Evolutionary conservation across 2,797 vertebrate genomes (phyloP), one percentile per base, ranked within the genome.

Genomic region (Notolepis coatsorum): DNA sequence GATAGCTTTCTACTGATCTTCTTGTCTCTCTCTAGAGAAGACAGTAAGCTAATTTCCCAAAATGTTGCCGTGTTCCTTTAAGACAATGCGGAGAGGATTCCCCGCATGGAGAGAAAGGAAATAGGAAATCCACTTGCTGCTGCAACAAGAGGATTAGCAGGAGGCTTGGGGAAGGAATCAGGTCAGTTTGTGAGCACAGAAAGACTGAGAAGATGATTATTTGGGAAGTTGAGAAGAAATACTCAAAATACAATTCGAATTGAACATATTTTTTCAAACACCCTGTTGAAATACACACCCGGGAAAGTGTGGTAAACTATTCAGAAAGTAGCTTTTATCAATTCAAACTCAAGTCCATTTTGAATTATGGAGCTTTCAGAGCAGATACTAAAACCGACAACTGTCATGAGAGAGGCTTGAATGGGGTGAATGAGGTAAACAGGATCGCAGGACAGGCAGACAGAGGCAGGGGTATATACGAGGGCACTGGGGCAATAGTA

Each of bases 61-160:
- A n/a, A n/a, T n/a, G n/a, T n/a, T n/a, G n/a, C n/a, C n/a, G n/a
- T n/a, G n/a, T n/a, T n/a, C 12, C 6, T 2, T 24, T 24, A 27
- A 12, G 42, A 21, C 24, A 47, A 12, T 6, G 10, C 21, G 12
- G 38, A 15, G 39, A 41, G 38, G 38, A 20, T 15, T 6, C 15
- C 37, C 37, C 37, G 5, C n/a, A n/a, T n/a, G n/a, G n/a, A n/a
- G n/a, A 46, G 24, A 17, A 51, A 5, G 21, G 0, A 20, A 5
- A 7, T 3, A 28, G 39, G 17, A 59, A 57, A 79, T 43, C 60
- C 60, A 56, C 60, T 53, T 56, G 30, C 57, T 23, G 52, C 49
- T 59, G 39, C 49, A 68, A 73, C 59, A 65, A 65, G 56, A 63
- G 80, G 76, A 83, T 83, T 81, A 80, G 57, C 45, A 1, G 0